phyloP scores from a whole-genome alignment of 1,140 invertebrate species.

The Tigriopus japonicus region DNA sequence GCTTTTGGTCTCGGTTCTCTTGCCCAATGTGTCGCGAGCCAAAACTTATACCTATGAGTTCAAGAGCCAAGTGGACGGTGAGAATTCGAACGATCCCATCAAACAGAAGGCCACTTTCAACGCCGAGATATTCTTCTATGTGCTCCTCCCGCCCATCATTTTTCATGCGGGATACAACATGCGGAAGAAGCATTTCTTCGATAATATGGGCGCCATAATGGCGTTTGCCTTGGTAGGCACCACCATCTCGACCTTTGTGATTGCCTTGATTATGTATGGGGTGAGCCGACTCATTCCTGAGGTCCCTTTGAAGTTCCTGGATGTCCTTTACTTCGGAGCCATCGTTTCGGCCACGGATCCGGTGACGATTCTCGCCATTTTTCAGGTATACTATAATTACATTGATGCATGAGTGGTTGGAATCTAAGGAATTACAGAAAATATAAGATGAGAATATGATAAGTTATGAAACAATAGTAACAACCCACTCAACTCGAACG shows the following conservation, averaged over 20 bases:
- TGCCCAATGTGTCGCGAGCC: no score
- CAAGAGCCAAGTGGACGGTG: slow-evolving; percentile 33
- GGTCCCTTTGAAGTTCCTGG: slow-evolving; percentile 55
- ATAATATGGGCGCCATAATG: slow-evolving; percentile 86
- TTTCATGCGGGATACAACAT: slow-evolving; percentile 96
- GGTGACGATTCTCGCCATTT: slow-evolving; percentile 69
- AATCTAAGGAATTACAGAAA: no score
- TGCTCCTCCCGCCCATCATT: slow-evolving; percentile 89
- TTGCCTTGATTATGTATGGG: slow-evolving; percentile 51
- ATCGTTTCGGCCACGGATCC: slow-evolving; percentile 91
- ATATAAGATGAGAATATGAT: no score
- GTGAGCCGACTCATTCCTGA: slow-evolving; percentile 61
- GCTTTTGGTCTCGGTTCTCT: no score
- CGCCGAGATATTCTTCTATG: slow-evolving; percentile 96
- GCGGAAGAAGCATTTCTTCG: slow-evolving; percentile 93
- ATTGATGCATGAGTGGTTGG: no score
- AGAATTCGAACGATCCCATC: background rate
- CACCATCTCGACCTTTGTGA: slow-evolving; percentile 20
- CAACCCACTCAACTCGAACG: no score
- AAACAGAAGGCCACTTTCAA: slow-evolving; percentile 66
- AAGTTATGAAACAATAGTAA: no score
- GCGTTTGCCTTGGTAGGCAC: slow-evolving; percentile 56
- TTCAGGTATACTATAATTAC: slow-evolving; percentile 3
- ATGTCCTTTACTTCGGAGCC: slow-evolving; percentile 86
- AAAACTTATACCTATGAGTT: slow-evolving; percentile 55